Conservation (phyloP, 1,140 invertebrate genomes). For the Lepidurus arcticus region DNA sequence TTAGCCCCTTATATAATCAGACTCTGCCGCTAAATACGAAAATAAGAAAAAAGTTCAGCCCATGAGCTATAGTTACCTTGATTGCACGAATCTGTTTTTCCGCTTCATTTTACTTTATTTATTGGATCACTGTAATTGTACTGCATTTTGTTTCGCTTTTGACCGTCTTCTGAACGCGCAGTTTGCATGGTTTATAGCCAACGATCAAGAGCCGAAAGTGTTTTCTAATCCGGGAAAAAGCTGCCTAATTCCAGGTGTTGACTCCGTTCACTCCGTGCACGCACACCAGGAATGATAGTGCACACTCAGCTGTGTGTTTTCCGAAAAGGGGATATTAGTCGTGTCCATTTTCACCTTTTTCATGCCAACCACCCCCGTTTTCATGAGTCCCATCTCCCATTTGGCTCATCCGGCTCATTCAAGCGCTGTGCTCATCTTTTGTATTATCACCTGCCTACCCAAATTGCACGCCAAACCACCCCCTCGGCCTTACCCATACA, state of each 20-base stretch:
- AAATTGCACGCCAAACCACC: not conserved
- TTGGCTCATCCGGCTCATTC: constrained; percentile 12
- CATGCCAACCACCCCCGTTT: not conserved
- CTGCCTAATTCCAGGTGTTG: constrained; percentile 14
- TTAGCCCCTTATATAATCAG: not conserved
- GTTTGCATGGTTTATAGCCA: too few relatives aligned
- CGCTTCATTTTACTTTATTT: not conserved
- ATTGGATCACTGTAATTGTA: not conserved
- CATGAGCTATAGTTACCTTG: not conserved
- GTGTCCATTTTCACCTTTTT: constrained; percentile 14
- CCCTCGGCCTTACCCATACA: not conserved
- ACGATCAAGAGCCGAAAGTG: not conserved
- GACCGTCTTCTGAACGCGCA: not conserved
- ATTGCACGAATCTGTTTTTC: not conserved
- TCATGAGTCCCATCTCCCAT: not conserved
- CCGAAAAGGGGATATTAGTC: constrained; percentile 10
- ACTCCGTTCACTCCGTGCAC: not conserved
- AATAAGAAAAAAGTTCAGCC: not conserved
- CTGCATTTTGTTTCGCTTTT: not conserved
- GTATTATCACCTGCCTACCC: constrained; percentile 15
- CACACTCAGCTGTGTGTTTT: not conserved
- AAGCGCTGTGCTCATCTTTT: constrained; percentile 5
- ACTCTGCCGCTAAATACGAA: not conserved
- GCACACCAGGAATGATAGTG: not conserved
- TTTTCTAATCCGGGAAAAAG: constrained; percentile 13